Conservation (phyloP, 2,888 invertebrate species). For the Hydraecia micacea region DNA sequence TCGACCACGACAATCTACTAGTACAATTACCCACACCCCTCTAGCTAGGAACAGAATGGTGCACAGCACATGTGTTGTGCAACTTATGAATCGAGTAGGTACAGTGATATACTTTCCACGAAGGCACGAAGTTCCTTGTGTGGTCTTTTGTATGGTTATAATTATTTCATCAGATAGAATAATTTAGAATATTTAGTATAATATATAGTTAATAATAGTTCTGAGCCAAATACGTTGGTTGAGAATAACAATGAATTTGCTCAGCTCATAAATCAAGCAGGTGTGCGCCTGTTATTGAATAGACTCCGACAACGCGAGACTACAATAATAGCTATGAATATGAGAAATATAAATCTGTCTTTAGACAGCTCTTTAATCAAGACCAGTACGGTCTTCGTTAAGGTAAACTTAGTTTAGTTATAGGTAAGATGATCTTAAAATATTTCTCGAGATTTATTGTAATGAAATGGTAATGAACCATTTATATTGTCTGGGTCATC, state of each 20-base stretch:
- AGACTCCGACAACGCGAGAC: conserved; percentile 79
- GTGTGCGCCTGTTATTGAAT: conserved; percentile 85
- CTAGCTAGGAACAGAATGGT: conserved; percentile 57
- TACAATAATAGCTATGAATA: conserved; percentile 78
- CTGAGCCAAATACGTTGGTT: conserved; percentile 79
- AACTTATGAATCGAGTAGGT: conserved; percentile 34
- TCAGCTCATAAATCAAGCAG: conserved; percentile 85
- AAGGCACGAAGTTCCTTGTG: not conserved
- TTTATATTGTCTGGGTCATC: conserved; percentile 21
- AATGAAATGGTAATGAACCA: conserved; percentile 17
- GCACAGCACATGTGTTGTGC: conserved; percentile 49
- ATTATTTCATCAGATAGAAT: conserved; percentile 40
- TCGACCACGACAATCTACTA: conserved; percentile 87
- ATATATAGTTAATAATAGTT: conserved; percentile 51
- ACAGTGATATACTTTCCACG: conserved; percentile 5
- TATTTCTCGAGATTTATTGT: conserved; percentile 1
- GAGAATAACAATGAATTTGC: conserved; percentile 87
- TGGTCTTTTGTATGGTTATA: conserved; percentile 18
- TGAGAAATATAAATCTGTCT: conserved; percentile 73
- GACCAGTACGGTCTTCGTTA: conserved; percentile 3
- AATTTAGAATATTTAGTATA: conserved; percentile 17
- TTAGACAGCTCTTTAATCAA: conserved; percentile 59
- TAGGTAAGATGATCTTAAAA: conserved; percentile 9
- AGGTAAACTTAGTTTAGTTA: conserved; percentile 23
- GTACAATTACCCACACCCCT: conserved; percentile 83